A percentile compares a stretch with the other conserved stretches of the same genome.
phyloP scores from a whole-genome alignment of 2,888 invertebrate species.

The Troides helena region DNA sequence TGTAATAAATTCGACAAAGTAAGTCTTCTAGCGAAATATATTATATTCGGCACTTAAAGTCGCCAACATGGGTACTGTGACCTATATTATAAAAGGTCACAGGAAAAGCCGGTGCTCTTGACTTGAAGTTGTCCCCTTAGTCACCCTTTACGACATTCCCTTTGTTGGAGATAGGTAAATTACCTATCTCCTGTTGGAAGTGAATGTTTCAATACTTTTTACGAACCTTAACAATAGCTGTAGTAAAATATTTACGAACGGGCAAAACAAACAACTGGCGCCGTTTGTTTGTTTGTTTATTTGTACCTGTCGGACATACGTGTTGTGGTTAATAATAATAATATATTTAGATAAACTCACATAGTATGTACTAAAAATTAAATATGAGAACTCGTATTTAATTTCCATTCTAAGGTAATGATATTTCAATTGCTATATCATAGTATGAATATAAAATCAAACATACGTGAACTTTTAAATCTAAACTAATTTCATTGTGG shows the following conservation, averaged over 20 bases:
- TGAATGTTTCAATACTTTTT: slow-evolving; percentile 4
- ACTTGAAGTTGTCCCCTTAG: background rate
- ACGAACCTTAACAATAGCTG: slow-evolving; percentile 6
- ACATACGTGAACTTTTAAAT: too few species aligned
- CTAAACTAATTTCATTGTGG: too few species aligned
- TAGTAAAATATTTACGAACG: slow-evolving; percentile 22
- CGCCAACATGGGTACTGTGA: too few species aligned
- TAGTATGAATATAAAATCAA: too few species aligned
- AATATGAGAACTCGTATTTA: background rate
- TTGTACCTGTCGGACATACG: background rate
- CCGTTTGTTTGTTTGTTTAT: slow-evolving; percentile 9
- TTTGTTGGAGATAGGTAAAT: too few species aligned
- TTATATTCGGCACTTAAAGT: too few species aligned
- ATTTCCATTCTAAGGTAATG: background rate
- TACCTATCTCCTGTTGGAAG: too few species aligned
- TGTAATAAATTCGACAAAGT: too few species aligned
- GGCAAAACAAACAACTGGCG: slow-evolving; percentile 9
- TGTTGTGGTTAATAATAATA: background rate
- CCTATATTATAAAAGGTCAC: too few species aligned
- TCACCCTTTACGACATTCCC: too few species aligned
- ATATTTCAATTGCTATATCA: background rate
- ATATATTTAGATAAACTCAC: background rate
- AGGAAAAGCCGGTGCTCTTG: background rate
- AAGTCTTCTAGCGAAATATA: too few species aligned
- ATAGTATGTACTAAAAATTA: background rate